These are phyloP conservation scores for Thereuonema tuberculata DNA, from an alignment of 1,140 invertebrate genomes.

Conservation along the genomic window DNA sequence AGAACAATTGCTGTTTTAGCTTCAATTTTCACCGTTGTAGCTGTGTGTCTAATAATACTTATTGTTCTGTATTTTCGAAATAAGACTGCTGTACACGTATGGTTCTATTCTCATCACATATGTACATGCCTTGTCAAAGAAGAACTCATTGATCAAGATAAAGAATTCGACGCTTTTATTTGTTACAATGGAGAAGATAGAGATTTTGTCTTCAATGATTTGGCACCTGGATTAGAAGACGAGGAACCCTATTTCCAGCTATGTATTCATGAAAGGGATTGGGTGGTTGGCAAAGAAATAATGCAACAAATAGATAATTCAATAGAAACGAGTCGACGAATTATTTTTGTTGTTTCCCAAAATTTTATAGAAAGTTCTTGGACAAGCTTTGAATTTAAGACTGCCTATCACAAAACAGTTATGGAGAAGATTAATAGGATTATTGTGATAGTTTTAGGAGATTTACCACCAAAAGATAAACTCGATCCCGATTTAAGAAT, in stretches of 20 bases:
- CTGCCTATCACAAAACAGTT: background rate
- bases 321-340: background rate
- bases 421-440: background rate
- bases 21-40: no score
- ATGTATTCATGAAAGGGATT: background rate
- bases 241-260: background rate
- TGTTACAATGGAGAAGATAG: background rate
- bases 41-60: no score
- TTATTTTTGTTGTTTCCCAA: background rate
- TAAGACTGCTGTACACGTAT: no score
- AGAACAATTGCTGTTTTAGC: no score
- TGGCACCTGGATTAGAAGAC: background rate
- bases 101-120: no score
- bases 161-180: background rate
- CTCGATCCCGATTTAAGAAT: background rate
- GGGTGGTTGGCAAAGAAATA: background rate
- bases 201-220: background rate
- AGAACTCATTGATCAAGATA: no score
- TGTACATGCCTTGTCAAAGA: no score
- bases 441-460: background rate
- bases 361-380: background rate
- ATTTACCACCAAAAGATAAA: background rate
- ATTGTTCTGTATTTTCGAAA: no score
- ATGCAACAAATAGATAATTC: background rate
- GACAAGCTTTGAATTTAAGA: background rate